phyloP scores from a whole-genome alignment of 2,113 vertebrate species.

The Microcebus lehilahytsara region DNA sequence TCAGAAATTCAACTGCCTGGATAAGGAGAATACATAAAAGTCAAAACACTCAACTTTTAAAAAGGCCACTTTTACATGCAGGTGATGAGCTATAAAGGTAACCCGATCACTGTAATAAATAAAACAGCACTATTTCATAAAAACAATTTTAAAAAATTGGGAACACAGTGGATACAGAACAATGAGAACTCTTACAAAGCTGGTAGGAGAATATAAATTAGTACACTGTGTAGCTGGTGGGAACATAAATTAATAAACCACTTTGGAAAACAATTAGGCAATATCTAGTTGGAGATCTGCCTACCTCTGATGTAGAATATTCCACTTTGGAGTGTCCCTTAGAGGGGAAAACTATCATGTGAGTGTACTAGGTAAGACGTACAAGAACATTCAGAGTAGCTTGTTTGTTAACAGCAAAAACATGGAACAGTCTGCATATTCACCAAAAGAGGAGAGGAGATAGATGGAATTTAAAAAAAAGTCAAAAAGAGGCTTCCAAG shows the following conservation, averaged over 20 bases:
- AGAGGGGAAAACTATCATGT: not conserved
- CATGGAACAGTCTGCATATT: not conserved
- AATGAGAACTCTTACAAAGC: not conserved
- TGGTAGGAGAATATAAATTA: not conserved
- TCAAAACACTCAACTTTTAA: conserved; percentile 62
- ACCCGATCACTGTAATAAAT: not conserved
- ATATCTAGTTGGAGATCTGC: not conserved
- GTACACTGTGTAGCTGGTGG: not conserved
- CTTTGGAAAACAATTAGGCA: not conserved
- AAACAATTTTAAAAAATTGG: not conserved
- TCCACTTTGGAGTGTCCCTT: not conserved
- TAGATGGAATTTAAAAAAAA: not conserved
- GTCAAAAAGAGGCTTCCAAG: not conserved
- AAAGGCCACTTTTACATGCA: not conserved
- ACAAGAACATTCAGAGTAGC: not conserved
- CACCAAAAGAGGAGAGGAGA: not conserved
- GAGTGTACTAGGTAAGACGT: not conserved
- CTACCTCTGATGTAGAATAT: not conserved
- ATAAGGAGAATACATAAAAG: conserved; percentile 71
- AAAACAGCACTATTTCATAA: not conserved
- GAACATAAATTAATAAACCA: not conserved
- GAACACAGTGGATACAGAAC: not conserved
- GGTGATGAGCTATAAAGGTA: not conserved
- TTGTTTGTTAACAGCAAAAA: not conserved
- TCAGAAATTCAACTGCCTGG: conserved; percentile 93